Base-by-base conservation (phyloP, 2,888 invertebrate genomes). In the Drosophila nr. fundita region DNA sequence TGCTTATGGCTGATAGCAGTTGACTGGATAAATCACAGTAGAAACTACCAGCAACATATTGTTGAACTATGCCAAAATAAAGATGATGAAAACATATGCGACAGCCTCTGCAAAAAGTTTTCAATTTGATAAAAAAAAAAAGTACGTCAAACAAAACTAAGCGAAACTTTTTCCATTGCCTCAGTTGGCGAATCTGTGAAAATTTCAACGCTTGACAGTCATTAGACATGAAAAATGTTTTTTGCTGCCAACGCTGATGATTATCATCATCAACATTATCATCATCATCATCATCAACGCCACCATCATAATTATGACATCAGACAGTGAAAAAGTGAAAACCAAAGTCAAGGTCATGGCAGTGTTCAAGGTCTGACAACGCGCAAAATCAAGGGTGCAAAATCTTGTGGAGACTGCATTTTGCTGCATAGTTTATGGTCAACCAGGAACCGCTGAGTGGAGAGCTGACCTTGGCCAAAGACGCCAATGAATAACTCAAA, bases 151-250 rank as follows among this genome's bases (percentile, higher is more conserved):
- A 74, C 66, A 53, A 68, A 27, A 29, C 55, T 42, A 53, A 8
- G 58, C 54, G 36, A 29, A 76, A 67, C 45, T 76, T 78, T 78
- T 61, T 29, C 36, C 32, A 50, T 67, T 40, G 27, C n/a, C 45
- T 18, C 48, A 49, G 11, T 54, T 18, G 21, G 11, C 21, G 45
- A 63, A 55, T 54, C 67, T 72, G 55, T 40, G 60, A n/a, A 59
- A 68, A 60, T 65, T 50, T 82, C 79, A 76, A 59, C 65, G 76
- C 69, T 69, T 81, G 85, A 89, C 85, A 86, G 76, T 87, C 87
- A 86, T 86, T 87, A 84, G 85, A 74, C 79, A 77, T 82, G 69
- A 73, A 53, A 82, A 87, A 75, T 77, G 68, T 66, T 27, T 50
- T 58, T 68, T 55, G 60, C 67, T 27, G 78, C 60, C 63, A 63